A percentile compares a stretch with the other conserved stretches of the same genome.
Evolutionary conservation across 2,888 invertebrate species (phyloP).

Genomic region (Cylloceria caligata): DNA sequence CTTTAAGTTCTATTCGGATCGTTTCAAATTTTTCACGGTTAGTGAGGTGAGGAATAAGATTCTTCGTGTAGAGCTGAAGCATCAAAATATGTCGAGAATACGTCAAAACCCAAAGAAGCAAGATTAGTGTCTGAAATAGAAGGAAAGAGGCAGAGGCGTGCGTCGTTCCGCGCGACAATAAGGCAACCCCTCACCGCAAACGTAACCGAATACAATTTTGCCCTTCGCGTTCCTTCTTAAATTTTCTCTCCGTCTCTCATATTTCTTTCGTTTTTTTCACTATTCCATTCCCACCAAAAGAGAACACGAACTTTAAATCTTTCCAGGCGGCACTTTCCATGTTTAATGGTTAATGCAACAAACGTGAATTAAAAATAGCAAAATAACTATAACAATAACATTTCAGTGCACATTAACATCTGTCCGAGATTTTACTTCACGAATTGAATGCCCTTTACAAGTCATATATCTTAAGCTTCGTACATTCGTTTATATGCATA

Average conservation of each 20-base stretch:
- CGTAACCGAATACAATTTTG: slow-evolving; percentile 48
- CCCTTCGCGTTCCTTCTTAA: slow-evolving; percentile 10
- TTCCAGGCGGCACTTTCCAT: neutral
- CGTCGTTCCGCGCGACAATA: neutral
- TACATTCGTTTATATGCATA: neutral
- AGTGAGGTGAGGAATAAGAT: neutral
- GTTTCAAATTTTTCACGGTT: slow-evolving; percentile 45
- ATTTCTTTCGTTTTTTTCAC: neutral
- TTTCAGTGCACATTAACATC: slow-evolving; percentile 33
- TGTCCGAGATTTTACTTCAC: slow-evolving; percentile 24
- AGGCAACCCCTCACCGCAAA: slow-evolving; percentile 42
- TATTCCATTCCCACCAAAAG: neutral
- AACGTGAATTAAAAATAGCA: neutral
- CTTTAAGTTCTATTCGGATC: neutral
- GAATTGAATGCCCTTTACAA: slow-evolving; percentile 45
- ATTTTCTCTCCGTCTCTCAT: slow-evolving; percentile 2
- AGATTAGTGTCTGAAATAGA: slow-evolving; percentile 46
- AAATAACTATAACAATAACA: slow-evolving; percentile 33
- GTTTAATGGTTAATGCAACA: neutral
- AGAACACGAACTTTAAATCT: neutral
- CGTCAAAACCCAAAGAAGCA: slow-evolving; percentile 65
- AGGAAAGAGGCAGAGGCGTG: neutral
- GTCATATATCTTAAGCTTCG: slow-evolving; percentile 26
- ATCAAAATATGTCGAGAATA: slow-evolving; percentile 66
- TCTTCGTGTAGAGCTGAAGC: slow-evolving; percentile 22